Evolutionary conservation across 2,797 vertebrate genomes (phyloP), one percentile per base, ranked within the genome.

Genomic region (Myotis planiceps): DNA sequence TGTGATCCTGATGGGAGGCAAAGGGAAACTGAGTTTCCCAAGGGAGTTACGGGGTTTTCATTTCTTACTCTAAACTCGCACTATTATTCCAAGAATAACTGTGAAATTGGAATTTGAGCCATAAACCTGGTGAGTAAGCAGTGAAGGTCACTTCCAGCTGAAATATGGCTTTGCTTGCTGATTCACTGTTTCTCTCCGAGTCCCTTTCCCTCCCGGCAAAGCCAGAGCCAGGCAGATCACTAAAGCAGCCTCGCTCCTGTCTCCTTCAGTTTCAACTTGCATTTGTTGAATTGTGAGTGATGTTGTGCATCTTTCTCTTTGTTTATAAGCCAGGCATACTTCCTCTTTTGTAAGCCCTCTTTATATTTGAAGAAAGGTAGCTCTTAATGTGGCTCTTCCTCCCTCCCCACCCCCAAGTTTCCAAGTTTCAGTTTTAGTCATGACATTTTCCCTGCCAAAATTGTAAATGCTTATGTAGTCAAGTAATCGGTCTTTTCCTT

Each of bases 11-110:
- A 81, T 63, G 87, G 81, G 63, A 96, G 95, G 49, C 47, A 92
- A 96, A 94, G 25, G 23, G 39, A 96, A 92, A 90, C 39, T 88
- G 78, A 90, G 51, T 27, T 94, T 95, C 55, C 74, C 86, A 79
- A 94, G 39, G 42, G 39, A 55, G 55, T 78, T 49, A 71, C 3
- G 0, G 14, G 4, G 12, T 85, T 94, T 92, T 90, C 65, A 85
- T 94, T 88, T 53, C 32, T 82, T 96, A 49, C 29, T 94, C 66
- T 76, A 91, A 93, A 90, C 16, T 78, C 6, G 19, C 6, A 78
- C 23, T 68, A 42, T 49, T 85, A 88, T 92, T 92, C 74, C 91
- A 74, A 95, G 96, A 88, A 91, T 86, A 85, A 84, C 69, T 71
- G 37, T 78, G 42, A 92, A 95, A 51, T 71, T 65, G 66, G 78